phyloP scores from a whole-genome alignment of 2,888 invertebrate genomes.

The Stenurella melanura region DNA sequence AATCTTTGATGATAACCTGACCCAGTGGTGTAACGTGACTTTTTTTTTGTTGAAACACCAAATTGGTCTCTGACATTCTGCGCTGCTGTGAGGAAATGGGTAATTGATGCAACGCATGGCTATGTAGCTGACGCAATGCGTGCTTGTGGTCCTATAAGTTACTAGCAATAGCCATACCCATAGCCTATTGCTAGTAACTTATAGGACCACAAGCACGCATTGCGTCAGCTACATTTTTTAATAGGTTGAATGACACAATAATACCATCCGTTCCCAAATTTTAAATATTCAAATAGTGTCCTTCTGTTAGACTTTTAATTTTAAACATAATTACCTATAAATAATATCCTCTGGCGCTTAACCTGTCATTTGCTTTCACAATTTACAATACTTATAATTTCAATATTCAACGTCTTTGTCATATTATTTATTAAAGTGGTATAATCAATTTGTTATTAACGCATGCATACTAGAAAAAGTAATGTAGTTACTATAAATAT shows the following conservation, averaged over 20 bases:
- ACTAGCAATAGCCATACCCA: too few relatives aligned
- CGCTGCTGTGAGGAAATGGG: too few relatives aligned
- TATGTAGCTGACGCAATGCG: neutral
- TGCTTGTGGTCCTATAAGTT: neutral
- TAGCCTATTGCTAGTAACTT: neutral
- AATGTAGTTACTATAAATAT: too few relatives aligned
- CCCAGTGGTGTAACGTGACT: too few relatives aligned
- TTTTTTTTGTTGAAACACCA: too few relatives aligned
- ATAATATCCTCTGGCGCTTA: neutral
- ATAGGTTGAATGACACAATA: conserved; percentile 3
- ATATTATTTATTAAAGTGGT: neutral
- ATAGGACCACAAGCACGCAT: neutral
- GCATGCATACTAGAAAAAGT: too few relatives aligned
- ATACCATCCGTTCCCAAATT: neutral
- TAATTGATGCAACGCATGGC: too few relatives aligned
- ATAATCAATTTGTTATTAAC: neutral
- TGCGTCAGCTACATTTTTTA: neutral
- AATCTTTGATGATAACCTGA: too few relatives aligned
- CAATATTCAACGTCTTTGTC: neutral
- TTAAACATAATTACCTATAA: neutral
- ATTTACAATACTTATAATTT: neutral
- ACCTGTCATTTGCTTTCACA: neutral
- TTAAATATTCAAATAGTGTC: conserved; percentile 3
- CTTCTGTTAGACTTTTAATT: neutral
- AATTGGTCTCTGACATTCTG: too few relatives aligned